phyloP scores from a whole-genome alignment of 2,888 invertebrate species.

The Xestoiulus laeticollis region DNA sequence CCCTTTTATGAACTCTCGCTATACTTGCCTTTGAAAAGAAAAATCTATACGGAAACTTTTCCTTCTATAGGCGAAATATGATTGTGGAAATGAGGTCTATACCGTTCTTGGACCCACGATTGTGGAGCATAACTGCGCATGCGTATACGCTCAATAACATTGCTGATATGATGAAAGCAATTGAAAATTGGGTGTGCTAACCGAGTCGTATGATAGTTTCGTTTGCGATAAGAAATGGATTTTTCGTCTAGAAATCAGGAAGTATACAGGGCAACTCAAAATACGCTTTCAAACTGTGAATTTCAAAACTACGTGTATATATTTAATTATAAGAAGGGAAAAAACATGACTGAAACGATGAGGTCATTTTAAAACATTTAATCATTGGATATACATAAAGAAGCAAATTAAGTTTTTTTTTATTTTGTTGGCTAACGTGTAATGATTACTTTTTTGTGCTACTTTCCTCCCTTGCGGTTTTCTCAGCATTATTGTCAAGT shows the following conservation, averaged over 20 bases:
- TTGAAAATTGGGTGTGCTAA: constrained; percentile 21
- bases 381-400: too few species aligned
- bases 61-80: not conserved
- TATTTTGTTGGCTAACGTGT: too few species aligned
- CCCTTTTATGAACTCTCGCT: not conserved
- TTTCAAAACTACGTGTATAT: not conserved
- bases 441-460: too few species aligned
- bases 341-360: too few species aligned
- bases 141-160: constrained; percentile 17
- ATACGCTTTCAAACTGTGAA: not conserved
- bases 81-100: not conserved
- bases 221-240: constrained; percentile 13
- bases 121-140: not conserved
- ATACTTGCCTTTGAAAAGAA: constrained; percentile 10
- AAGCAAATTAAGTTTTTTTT: too few species aligned
- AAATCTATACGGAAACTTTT: constrained; percentile 2
- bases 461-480: too few species aligned
- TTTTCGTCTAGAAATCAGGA: not conserved
- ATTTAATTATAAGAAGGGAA: not conserved
- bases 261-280: not conserved
- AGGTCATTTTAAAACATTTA: too few species aligned
- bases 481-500: too few species aligned
- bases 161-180: constrained; percentile 21
- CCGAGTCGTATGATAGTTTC: constrained; percentile 10
- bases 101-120: not conserved